Base-by-base conservation (phyloP, 2,888 invertebrate species). In the Leptogaster cylindrica region DNA sequence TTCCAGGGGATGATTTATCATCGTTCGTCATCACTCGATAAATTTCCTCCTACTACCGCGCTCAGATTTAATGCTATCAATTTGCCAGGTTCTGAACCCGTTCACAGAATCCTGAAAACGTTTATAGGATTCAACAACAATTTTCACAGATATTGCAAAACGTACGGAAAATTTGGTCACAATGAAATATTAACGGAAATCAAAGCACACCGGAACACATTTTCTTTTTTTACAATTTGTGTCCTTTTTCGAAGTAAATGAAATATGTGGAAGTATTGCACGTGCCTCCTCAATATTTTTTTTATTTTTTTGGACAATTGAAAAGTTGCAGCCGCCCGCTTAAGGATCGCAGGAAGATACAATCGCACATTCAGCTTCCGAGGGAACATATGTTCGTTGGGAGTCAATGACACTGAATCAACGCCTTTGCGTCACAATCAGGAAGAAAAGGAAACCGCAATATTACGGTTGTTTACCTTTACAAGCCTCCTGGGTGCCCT, bases 21-120 rank as follows among this genome's bases (percentile, higher is more conserved):
- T 31, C 33, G 16, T 44, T 44, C 61, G 61, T 61, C 61, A 61
- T 61, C 61, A 61, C 44, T 27, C 44, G 61, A 61, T 61, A 61
- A 61, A 61, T 61, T n/a, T 61, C 61, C 61, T 61, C 61, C 61
- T 44, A 61, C 61, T 44, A 61, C 28, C 61, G 61, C 44, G 31
- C 27, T 44, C 41, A 61, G 61, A 41, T 61, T 61, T 61, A 18
- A 61, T 61, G 39, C 16, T 27, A 18, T 8, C 23, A 25, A 23
- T 27, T 14, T n/a, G 25, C 12, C 8, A 20, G 36, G 4, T 25
- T 20, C 7, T 2, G 18, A 39, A 25, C 5, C 48, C n/a, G 2
- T 12, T 3, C 7, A 10, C 55, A 36, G 31, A 36, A 55, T 55
- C 55, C 36, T 55, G 25, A 39, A 39, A 36, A 36, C 39, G 55